A percentile compares a stretch with the other conserved stretches of the same genome.
These are phyloP conservation scores for Manis pentadactyla DNA, from an alignment of 2,797 vertebrate species.

Conservation along the genomic window DNA sequence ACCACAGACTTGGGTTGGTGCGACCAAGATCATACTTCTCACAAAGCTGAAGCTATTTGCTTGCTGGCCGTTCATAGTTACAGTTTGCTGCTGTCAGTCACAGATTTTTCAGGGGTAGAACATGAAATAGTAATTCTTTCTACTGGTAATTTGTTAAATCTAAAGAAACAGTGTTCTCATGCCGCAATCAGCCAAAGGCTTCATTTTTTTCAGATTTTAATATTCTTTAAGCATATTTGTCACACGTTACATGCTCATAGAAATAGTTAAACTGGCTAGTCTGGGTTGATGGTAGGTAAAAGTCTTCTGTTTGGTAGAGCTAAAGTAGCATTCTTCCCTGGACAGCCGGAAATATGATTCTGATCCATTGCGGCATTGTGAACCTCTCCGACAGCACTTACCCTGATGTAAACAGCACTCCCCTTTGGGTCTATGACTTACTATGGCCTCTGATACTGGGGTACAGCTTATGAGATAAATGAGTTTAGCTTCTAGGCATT, in stretches of 20 bases:
- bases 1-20: background rate
- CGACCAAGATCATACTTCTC: background rate
- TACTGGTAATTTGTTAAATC: slow-evolving; percentile 12
- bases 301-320: background rate
- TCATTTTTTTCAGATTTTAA: background rate
- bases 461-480: background rate
- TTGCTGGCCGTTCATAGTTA: background rate
- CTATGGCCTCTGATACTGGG: background rate
- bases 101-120: background rate
- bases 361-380: background rate
- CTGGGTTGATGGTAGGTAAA: background rate
- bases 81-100: background rate
- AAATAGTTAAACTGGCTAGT: background rate
- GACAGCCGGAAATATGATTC: background rate
- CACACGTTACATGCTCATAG: background rate
- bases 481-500: background rate
- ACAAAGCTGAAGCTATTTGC: background rate
- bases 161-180: background rate
- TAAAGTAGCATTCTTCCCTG: background rate
- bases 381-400: background rate
- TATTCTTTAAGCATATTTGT: background rate
- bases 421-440: background rate
- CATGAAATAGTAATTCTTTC: background rate
- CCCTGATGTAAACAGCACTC: background rate
- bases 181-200: background rate